Evolutionary conservation across 2,797 vertebrate species (phyloP), one percentile per base, ranked within the genome.

Genomic region (Lophotriccus pileatus): DNA sequence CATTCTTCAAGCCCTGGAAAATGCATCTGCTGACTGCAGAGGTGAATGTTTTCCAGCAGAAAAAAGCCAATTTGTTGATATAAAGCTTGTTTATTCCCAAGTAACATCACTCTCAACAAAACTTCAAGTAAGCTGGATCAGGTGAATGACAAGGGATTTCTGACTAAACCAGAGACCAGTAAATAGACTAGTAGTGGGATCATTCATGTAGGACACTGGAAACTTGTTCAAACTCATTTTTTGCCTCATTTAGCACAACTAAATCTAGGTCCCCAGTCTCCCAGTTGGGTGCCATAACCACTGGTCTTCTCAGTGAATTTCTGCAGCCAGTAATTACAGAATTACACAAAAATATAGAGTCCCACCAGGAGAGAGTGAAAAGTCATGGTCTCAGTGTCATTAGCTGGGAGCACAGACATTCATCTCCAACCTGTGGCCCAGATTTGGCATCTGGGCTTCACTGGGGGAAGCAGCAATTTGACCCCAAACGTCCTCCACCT

Each of bases 161-260:
- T 63, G 36, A 55, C 43, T 81, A 76, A 82, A 60, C 13, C 41
- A 52, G 36, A 78, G 22, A 53, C 7, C 91, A 83, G 73, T n/a
- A 85, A 62, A 59, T 7, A 67, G 24, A 70, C 43, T n/a, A 55
- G 70, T 10, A 39, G n/a, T 23, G 55, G 46, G 15, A 79, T 43
- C 32, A 34, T 30, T 84, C 46, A 76, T 36, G 19, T 18, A 85
- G 17, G 73, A 52, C 79, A 70, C 1, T 12, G 36, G 52, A 79
- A 74, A 80, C 50, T 41, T 43, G 58, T 62, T 88, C 53, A 78
- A 90, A 84, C 9, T 27, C 44, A 50, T 86, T 92, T 93, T 82
- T 62, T 84, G 80, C 79, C 76, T 88, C 68, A 80, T 91, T 91
- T 90, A 62, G 27, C 80, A 78, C 74, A 64, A 50, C 19, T 34